These are phyloP conservation scores for Heteromurus nitidus DNA, from an alignment of 2,888 invertebrate genomes.

Conservation along the genomic window DNA sequence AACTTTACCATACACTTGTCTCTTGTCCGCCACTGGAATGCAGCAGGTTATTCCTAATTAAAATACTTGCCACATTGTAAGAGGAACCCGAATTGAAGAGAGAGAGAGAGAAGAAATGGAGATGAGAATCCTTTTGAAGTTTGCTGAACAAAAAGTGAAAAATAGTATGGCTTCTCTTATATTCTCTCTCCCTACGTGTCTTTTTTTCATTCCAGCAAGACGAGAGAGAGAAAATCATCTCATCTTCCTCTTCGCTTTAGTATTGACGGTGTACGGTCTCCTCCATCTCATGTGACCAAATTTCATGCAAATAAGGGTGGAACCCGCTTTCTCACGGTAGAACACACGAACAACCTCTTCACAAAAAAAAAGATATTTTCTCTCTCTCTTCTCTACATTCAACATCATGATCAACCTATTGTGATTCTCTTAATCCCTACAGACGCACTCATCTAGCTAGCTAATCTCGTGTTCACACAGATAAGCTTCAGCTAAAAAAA, in stretches of 20 bases:
- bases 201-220: neutral
- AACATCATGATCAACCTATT: slow-evolving; percentile 44
- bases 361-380: too few relatives aligned
- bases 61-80: neutral
- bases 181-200: neutral
- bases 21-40: too few relatives aligned
- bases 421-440: slow-evolving; percentile 33
- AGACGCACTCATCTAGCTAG: slow-evolving; percentile 35
- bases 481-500: slow-evolving; percentile 1
- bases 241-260: slow-evolving; percentile 14
- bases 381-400: too few relatives aligned
- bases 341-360: slow-evolving; percentile 63
- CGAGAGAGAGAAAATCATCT: neutral
- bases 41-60: slow-evolving; percentile 17
- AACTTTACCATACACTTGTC: too few relatives aligned
- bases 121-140: neutral
- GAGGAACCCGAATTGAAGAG: neutral
- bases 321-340: slow-evolving; percentile 71
- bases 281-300: slow-evolving; percentile 70
- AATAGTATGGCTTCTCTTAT: too few relatives aligned
- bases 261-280: slow-evolving; percentile 43
- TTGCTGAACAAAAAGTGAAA: neutral
- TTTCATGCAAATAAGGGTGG: slow-evolving; percentile 73
- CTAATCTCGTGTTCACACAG: slow-evolving; percentile 50
- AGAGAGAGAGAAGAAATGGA: neutral